Percentiles rank a stretch among this genome's conserved stretches.
Evolutionary conservation across 2,888 invertebrate genomes (phyloP).

Genomic region (Polia nebulosa): DNA sequence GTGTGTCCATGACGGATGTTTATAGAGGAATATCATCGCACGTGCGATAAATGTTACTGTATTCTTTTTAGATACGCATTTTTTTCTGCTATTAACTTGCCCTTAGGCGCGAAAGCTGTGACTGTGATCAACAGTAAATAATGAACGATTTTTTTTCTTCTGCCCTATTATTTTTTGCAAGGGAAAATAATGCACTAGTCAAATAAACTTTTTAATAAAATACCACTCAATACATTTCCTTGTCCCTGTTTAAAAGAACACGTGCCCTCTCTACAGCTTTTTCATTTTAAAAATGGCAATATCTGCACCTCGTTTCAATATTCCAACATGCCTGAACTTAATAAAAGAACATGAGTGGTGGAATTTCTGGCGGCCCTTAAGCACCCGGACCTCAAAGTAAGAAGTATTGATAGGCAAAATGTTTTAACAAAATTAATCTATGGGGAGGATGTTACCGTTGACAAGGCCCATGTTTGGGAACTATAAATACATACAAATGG

Average conservation of each 20-base stretch:
- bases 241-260: slow-evolving; percentile 45
- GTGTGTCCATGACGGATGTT: slow-evolving; percentile 79
- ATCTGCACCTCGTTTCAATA: slow-evolving; percentile 57
- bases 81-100: slow-evolving; percentile 60
- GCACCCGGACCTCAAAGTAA: slow-evolving; percentile 50
- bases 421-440: slow-evolving; percentile 88
- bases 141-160: slow-evolving; percentile 27
- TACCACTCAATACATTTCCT: slow-evolving; percentile 41
- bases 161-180: slow-evolving; percentile 19
- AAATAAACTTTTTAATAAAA: slow-evolving; percentile 53
- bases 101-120: slow-evolving; percentile 52
- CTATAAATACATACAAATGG: slow-evolving; percentile 90
- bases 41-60: slow-evolving; percentile 74
- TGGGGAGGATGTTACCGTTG: slow-evolving; percentile 82
- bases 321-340: slow-evolving; percentile 60
- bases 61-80: slow-evolving; percentile 64
- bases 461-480: slow-evolving; percentile 80
- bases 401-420: slow-evolving; percentile 77
- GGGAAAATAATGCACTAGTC: slow-evolving; percentile 24
- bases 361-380: slow-evolving; percentile 62
- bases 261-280: slow-evolving; percentile 45
- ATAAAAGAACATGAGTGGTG: slow-evolving; percentile 68
- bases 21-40: slow-evolving; percentile 74
- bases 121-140: slow-evolving; percentile 34
- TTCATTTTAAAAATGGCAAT: slow-evolving; percentile 62